Evolutionary conservation across 1,140 invertebrate species (phyloP).

Genomic region (Babylonia areolata): DNA sequence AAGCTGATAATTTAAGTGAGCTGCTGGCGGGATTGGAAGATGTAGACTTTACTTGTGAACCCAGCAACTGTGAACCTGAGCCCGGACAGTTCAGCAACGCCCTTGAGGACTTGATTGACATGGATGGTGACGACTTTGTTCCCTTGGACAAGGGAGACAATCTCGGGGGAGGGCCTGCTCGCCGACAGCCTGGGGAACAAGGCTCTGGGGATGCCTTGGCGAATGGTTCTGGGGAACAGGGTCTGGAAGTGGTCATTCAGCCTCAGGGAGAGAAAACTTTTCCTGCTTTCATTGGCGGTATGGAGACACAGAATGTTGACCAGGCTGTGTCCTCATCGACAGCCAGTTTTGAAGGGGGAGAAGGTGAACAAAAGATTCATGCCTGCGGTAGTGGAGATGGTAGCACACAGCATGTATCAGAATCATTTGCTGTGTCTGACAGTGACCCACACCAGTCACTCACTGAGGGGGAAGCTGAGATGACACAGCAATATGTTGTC

Average conservation of each 20-base stretch:
- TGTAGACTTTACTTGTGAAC: slow-evolving; percentile 13
- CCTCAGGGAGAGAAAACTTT: neutral
- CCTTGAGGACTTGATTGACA: slow-evolving; percentile 22
- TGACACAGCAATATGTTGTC: neutral
- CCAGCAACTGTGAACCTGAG: neutral
- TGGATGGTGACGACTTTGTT: slow-evolving; percentile 3
- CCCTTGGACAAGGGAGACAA: neutral
- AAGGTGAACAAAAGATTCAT: neutral
- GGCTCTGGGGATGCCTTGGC: slow-evolving; percentile 24
- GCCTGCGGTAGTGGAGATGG: neutral
- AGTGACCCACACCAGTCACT: neutral
- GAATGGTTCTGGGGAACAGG: slow-evolving; percentile 28
- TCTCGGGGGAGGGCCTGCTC: slow-evolving; percentile 17
- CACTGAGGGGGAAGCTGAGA: neutral
- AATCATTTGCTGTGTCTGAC: neutral
- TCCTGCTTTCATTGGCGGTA: neutral
- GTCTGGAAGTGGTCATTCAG: slow-evolving; percentile 15
- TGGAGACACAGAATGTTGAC: neutral
- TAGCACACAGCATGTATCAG: neutral
- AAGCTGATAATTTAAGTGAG: neutral
- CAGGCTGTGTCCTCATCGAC: slow-evolving; percentile 22
- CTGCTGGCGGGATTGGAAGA: slow-evolving; percentile 8
- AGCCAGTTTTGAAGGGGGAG: neutral
- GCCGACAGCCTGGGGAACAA: slow-evolving; percentile 24
- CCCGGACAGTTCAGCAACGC: slow-evolving; percentile 7